Percentiles rank a stretch among this genome's conserved stretches.
These are phyloP conservation scores for Origma solitaria DNA, from an alignment of 2,113 vertebrate species.

Conservation along the genomic window DNA sequence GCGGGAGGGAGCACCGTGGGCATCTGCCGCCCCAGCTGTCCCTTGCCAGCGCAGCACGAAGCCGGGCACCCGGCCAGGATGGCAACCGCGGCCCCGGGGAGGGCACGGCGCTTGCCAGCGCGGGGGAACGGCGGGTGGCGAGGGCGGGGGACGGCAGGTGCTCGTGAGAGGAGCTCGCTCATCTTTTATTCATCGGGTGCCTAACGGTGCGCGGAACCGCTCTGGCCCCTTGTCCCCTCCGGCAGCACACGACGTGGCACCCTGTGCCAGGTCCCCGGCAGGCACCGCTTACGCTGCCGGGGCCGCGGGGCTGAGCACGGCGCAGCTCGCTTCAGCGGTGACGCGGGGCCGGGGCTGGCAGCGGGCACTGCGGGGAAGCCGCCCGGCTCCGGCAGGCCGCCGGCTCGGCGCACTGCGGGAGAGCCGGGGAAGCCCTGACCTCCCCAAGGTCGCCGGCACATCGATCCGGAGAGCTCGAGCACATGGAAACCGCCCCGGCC, in stretches of 20 bases:
- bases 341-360: background rate
- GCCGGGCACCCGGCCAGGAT: conserved; percentile 35
- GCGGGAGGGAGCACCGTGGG: background rate
- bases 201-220: background rate
- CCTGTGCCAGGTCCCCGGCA: background rate
- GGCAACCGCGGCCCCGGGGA: conserved; percentile 48
- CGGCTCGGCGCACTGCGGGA: conserved; percentile 8
- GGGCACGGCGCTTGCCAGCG: background rate
- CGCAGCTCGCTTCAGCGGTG: background rate
- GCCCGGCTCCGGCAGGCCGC: background rate
- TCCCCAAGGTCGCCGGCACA: conserved; percentile 36
- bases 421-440: conserved; percentile 44
- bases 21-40: conserved; percentile 48
- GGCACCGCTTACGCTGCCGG: background rate
- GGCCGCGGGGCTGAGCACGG: background rate
- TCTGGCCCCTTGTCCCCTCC: background rate
- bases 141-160: conserved; percentile 4
- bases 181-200: conserved; percentile 52
- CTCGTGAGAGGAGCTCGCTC: background rate
- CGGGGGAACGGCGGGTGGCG: background rate
- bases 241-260: background rate
- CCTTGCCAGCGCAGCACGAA: conserved; percentile 10
- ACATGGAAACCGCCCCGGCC: background rate
- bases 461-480: background rate
- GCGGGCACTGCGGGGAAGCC: background rate